Evolutionary conservation across 2,888 invertebrate genomes (phyloP), one percentile per base, ranked within the genome.

Genomic region (Idaea aversata): DNA sequence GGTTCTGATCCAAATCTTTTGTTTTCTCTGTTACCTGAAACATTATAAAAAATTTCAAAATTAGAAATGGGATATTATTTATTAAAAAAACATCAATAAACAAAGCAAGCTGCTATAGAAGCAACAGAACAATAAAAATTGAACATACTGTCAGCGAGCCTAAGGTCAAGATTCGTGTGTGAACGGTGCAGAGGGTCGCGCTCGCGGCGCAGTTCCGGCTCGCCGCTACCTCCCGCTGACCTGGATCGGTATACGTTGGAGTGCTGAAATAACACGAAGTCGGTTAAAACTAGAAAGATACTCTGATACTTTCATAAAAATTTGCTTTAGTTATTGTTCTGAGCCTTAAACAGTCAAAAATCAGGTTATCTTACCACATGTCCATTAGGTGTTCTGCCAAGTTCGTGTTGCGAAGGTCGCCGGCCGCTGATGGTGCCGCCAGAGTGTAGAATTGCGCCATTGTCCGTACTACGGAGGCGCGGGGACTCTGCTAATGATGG

Each of bases 401-500:
- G 76, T 5, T 89, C 90, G 57, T 79, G 81, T 59, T 78, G 75
- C 7, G 77, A 72, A 10, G 94, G 94, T 65, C 94, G 93, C 65
- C 96, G 93, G 5, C 96, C 96, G 76, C 96, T 96, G 82, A 97
- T 95, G 71, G 97, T 97, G 63, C 97, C 97, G 0, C 97, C 97
- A 5, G 96, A 95, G 76, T 96, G 96, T 65, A 97, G 89, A 80
- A 97, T 97, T 77, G 95, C 95, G 63, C 97, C 97, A 88, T 97
- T 97, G 86, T 97, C 95, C 4, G 97, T 97, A 66, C 95, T 94
- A 70, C 97, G 94, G 65, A 97, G 90, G 71, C 95, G 94, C 72
- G 95, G 95, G 10, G 95, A 95, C 77, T 94, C 94, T 63, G 94
- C 90, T 66, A 95, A 88, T 68, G 95, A 95, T 7, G 97, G 97